Percentiles rank a stretch among this genome's conserved stretches.
phyloP scores from a whole-genome alignment of 2,113 vertebrate genomes.

The Henicopernis longicauda region DNA sequence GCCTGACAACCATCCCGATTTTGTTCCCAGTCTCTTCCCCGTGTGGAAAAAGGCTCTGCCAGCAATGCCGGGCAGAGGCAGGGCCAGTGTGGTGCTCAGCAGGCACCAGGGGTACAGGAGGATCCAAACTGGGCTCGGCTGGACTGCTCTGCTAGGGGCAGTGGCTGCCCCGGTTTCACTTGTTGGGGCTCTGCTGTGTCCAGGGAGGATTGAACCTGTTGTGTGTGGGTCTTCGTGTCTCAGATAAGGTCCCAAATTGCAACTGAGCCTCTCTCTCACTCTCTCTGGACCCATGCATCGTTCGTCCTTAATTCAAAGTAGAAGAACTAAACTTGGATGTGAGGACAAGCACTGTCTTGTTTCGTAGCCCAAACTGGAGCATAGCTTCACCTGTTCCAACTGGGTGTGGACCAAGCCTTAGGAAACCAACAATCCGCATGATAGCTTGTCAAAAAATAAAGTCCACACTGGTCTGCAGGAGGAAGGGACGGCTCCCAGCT shows the following conservation, averaged over 20 bases:
- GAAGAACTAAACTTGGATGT: background rate
- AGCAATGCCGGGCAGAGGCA: background rate
- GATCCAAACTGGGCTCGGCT: background rate
- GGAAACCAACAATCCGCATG: background rate
- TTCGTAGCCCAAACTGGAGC: background rate
- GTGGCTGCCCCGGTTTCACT: too few relatives aligned
- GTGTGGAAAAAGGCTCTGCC: background rate
- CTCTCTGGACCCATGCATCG: background rate
- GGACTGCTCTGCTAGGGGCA: background rate
- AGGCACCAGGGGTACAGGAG: accelerated
- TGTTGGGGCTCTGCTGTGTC: background rate
- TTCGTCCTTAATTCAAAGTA: background rate
- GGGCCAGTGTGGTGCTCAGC: background rate
- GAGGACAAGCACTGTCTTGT: background rate
- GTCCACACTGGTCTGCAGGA: background rate
- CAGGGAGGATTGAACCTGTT: background rate
- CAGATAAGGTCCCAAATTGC: background rate
- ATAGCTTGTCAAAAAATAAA: background rate
- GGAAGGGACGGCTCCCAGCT: background rate
- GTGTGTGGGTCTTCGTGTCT: accelerated
- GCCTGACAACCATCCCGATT: background rate
- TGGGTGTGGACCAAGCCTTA: background rate
- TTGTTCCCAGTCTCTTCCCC: background rate
- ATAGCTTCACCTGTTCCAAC: background rate
- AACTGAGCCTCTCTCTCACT: background rate